Evolutionary conservation across 2,888 invertebrate species (phyloP).

Genomic region (Linnaemya vulpina): DNA sequence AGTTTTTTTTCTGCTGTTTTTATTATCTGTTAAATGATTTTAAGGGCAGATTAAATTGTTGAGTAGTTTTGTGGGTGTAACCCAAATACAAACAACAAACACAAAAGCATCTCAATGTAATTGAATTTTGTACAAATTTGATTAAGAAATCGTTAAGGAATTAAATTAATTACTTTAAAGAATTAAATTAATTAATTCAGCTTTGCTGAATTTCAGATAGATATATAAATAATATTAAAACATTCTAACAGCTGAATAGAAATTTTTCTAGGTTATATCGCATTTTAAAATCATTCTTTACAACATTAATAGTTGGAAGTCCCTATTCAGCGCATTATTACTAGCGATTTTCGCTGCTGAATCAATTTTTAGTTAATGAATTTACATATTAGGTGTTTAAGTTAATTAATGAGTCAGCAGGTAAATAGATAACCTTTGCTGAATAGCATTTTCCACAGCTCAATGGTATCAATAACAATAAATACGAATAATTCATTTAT

Average conservation of each 20-base stretch:
- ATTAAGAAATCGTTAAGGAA: background rate
- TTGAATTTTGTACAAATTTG: constrained; percentile 43
- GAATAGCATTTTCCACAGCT: background rate
- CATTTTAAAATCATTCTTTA: background rate
- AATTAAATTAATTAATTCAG: background rate
- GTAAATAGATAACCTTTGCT: background rate
- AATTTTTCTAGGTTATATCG: background rate
- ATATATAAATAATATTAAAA: background rate
- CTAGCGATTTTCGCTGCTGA: background rate
- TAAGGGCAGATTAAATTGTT: constrained; percentile 55
- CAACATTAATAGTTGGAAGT: background rate
- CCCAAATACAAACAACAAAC: constrained; percentile 23
- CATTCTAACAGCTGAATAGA: background rate
- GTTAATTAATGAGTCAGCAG: too few relatives aligned
- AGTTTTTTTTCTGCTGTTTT: constrained; percentile 7
- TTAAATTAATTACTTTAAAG: constrained; percentile 8
- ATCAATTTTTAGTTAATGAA: too few relatives aligned
- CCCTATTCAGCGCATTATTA: background rate
- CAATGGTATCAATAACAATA: background rate
- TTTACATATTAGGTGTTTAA: too few relatives aligned
- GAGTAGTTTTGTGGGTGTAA: constrained; percentile 53
- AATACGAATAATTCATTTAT: background rate
- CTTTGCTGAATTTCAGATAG: background rate
- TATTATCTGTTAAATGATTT: constrained; percentile 48
- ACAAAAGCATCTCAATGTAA: constrained; percentile 39